Conservation (phyloP, 2,113 vertebrate species). For the Platichthys flesus region DNA sequence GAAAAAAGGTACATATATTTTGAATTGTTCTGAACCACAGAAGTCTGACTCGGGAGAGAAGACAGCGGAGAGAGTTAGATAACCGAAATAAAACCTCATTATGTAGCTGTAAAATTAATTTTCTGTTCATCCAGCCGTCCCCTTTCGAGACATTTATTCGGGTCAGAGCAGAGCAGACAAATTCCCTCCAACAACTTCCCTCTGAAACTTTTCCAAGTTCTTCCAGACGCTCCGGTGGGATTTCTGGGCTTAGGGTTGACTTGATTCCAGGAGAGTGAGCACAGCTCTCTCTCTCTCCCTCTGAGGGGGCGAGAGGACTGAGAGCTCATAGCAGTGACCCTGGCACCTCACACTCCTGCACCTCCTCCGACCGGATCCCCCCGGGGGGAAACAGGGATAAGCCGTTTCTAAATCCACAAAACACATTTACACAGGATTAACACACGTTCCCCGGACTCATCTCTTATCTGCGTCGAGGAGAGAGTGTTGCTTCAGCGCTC, state of each 20-base stretch:
- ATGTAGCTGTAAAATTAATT: slow-evolving; percentile 31
- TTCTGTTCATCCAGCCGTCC: slow-evolving; percentile 8
- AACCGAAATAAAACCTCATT: slow-evolving; percentile 8
- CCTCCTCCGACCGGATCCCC: slow-evolving; percentile 48
- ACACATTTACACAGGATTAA: slow-evolving; percentile 66
- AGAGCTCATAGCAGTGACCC: slow-evolving; percentile 50
- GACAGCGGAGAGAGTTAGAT: slow-evolving; percentile 7
- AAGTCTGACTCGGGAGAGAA: too few relatives aligned
- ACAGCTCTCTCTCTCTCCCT: slow-evolving; percentile 21
- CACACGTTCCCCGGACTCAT: slow-evolving; percentile 37
- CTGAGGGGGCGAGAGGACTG: slow-evolving; percentile 33
- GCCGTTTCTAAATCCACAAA: slow-evolving; percentile 63
- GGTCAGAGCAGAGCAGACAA: background rate
- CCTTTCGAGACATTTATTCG: slow-evolving; percentile 29
- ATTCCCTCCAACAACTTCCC: slow-evolving; percentile 21
- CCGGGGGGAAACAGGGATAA: slow-evolving; percentile 55
- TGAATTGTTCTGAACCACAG: too few relatives aligned
- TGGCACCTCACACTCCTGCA: slow-evolving; percentile 31
- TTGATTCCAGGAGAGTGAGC: slow-evolving; percentile 32
- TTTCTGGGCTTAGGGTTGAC: slow-evolving; percentile 26
- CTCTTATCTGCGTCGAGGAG: background rate
- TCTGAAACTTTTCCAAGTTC: slow-evolving; percentile 31
- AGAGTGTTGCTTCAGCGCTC: background rate
- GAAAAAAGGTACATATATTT: too few relatives aligned
- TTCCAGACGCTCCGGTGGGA: slow-evolving; percentile 35